Base-by-base conservation (phyloP, 2,113 vertebrate species). In the Panurus biarmicus region DNA sequence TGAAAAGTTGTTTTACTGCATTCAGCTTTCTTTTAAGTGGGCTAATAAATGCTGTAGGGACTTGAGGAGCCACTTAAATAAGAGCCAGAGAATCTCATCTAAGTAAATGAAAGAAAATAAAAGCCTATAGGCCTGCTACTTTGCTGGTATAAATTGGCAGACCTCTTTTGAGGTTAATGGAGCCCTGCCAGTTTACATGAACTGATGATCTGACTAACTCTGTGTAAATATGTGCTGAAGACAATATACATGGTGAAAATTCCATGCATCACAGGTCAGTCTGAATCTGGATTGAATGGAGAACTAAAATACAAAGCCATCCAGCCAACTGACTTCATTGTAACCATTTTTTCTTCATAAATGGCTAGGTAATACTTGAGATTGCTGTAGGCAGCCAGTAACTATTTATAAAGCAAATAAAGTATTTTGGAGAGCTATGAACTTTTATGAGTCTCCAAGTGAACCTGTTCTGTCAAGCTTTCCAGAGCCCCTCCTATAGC, bases 51-150 rank as follows among this genome's bases (percentile, higher is more conserved):
- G 62, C 58, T 94, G 85, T 57, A 84, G 38, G 71, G 67, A 90
- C 85, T 91, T 86, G 82, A 94, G 53, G 29, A 92, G 71, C 31
- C 74, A 58, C 91, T 97, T 93, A 91, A 93, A 93, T 42, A 53
- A 85, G 20, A 96, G 90, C 19, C 51, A 69, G 69, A 65, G 72
- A 86, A 94, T 79, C 35, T 85, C 38, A 89, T 6, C 85, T 80
- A 90, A 92, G 79, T 87, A 95, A 95, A 53, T 88, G 70, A 93
- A 94, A 95, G 73, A 89, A 95, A 95, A 95, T 42, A 90, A 83
- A 95, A 97, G 93, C 76, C 58, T 69, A 88, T 94, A 80, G 76
- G 72, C 53, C 33, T 89, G 48, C 53, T 91, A 79, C 79, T 91
- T 93, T 77, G 78, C 89, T 71, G 48, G 60, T 90, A 65, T 93